These are phyloP conservation scores for Zosterops japonicus DNA, from an alignment of 2,113 vertebrate species.

Conservation along the genomic window DNA sequence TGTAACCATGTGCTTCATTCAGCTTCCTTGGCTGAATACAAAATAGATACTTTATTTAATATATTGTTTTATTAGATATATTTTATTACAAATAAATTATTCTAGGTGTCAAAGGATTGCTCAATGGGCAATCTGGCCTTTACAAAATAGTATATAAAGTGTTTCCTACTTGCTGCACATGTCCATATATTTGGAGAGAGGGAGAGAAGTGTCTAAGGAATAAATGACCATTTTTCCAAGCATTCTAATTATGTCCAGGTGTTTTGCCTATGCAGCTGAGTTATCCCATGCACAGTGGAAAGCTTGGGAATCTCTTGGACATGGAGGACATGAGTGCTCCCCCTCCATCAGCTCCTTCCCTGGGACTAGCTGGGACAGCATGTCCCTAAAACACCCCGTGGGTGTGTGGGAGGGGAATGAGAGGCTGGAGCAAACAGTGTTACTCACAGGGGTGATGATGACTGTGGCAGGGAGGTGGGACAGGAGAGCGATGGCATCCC, in stretches of 20 bases:
- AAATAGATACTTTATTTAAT: background rate
- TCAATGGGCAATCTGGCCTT: background rate
- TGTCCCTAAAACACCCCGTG: background rate
- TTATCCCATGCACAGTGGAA: background rate
- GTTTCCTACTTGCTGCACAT: background rate
- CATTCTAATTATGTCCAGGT: background rate
- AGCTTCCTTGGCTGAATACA: background rate
- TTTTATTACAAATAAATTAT: background rate
- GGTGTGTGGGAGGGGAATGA: background rate
- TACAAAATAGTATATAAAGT: background rate
- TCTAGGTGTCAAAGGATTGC: background rate
- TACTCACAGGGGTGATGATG: background rate
- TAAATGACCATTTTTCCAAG: background rate
- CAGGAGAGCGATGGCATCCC: background rate
- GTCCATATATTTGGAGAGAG: background rate
- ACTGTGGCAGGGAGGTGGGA: background rate
- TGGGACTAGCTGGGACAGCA: background rate
- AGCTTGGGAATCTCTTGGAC: background rate
- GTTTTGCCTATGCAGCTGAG: background rate
- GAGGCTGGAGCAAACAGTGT: background rate
- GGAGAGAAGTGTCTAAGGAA: background rate
- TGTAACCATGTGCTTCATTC: background rate
- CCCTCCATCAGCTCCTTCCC: background rate
- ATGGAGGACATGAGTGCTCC: rapidly evolving
- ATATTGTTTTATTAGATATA: background rate